Evolutionary conservation across 2,113 vertebrate genomes (phyloP).

Genomic region (Microtus richardsoni): DNA sequence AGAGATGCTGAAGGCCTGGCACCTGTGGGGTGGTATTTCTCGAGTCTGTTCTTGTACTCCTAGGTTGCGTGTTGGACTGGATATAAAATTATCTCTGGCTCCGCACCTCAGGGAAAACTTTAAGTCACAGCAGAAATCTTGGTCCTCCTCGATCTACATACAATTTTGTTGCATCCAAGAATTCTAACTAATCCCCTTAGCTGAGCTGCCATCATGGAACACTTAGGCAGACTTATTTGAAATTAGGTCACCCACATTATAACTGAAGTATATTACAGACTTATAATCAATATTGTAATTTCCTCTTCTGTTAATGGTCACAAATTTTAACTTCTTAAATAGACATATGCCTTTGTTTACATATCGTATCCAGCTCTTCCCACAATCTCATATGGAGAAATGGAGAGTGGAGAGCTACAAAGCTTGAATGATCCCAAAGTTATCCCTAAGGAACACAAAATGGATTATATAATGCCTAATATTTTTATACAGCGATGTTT

Average conservation of each 20-base stretch:
- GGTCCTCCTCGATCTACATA: not conserved
- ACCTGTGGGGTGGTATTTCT: not conserved
- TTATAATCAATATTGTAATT: constrained; percentile 5
- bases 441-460: constrained; percentile 3
- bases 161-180: constrained; percentile 4
- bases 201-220: not conserved
- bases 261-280: not conserved
- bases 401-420: not conserved
- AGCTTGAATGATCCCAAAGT: constrained; percentile 20
- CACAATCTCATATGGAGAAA: not conserved
- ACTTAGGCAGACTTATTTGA: not conserved
- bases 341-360: not conserved
- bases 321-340: not conserved
- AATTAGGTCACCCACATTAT: not conserved
- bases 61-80: not conserved
- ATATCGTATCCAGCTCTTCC: not conserved
- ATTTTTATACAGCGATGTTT: not conserved
- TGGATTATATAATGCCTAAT: not conserved
- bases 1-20: not conserved
- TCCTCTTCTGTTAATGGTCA: not conserved
- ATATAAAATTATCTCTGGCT: constrained; percentile 14
- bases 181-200: not conserved
- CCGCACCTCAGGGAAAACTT: not conserved
- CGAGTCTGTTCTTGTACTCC: not conserved
- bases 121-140: constrained; percentile 29